phyloP scores from a whole-genome alignment of 2,113 vertebrate species.

The Tupaia tana region DNA sequence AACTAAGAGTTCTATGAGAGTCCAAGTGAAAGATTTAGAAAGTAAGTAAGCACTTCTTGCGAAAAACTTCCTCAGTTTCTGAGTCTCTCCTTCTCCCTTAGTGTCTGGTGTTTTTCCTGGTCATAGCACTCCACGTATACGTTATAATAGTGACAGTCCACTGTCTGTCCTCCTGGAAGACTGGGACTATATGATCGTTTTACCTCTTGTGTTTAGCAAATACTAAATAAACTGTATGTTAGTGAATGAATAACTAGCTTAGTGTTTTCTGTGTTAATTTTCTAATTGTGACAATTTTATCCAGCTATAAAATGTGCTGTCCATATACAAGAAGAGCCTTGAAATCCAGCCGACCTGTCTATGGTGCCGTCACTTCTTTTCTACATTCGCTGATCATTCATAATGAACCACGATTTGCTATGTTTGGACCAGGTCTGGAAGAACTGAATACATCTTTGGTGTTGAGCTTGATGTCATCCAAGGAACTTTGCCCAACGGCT shows the following conservation, averaged over 20 bases:
- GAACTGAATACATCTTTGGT: constrained; percentile 94
- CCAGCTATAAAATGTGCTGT: constrained; percentile 93
- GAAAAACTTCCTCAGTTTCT: not conserved
- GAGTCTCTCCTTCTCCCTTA: not conserved
- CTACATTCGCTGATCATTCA: constrained; percentile 91
- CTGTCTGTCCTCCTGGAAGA: not conserved
- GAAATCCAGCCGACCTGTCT: constrained; percentile 86
- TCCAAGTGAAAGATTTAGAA: constrained; percentile 8
- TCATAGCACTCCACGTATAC: not conserved
- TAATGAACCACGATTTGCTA: constrained; percentile 93
- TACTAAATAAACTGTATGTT: not conserved
- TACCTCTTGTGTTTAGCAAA: not conserved
- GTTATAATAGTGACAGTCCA: not conserved
- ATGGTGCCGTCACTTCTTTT: constrained; percentile 91
- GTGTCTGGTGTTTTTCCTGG: not conserved
- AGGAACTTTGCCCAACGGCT: constrained; percentile 90
- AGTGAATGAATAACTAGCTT: constrained; percentile 12
- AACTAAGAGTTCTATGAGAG: not conserved
- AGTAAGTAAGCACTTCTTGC: not conserved
- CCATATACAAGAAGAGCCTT: constrained; percentile 89
- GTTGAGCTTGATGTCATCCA: constrained; percentile 91
- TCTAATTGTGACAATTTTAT: constrained; percentile 80
- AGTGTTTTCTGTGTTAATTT: constrained; percentile 69
- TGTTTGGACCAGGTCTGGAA: constrained; percentile 97
- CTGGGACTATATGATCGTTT: not conserved